These are phyloP conservation scores for Pandemis heparana DNA, from an alignment of 2,888 invertebrate species.

Conservation along the genomic window DNA sequence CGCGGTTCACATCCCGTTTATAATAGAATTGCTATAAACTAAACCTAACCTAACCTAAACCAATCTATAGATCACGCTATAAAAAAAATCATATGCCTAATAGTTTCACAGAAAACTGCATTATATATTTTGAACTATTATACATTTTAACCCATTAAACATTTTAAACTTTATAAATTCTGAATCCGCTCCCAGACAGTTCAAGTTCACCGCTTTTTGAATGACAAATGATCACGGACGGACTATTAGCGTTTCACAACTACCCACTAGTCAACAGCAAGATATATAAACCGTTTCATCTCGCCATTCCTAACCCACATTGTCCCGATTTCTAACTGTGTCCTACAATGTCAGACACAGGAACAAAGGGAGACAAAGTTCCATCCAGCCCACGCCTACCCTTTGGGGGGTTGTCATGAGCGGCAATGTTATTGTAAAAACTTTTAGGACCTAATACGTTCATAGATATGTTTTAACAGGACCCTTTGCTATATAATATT, in stretches of 20 bases:
- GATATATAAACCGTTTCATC: background rate
- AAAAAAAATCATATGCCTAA: no score
- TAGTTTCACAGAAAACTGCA: no score
- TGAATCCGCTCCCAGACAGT: no score
- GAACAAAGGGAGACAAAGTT: constrained; percentile 33
- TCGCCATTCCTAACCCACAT: constrained; percentile 10
- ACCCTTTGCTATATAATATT: background rate
- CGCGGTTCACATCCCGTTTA: no score
- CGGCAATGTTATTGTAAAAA: constrained; percentile 1
- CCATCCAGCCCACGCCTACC: constrained; percentile 1
- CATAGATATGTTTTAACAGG: background rate
- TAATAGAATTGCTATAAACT: no score
- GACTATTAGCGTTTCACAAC: background rate
- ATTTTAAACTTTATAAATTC: no score
- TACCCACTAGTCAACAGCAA: background rate
- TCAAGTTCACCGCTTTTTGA: no score
- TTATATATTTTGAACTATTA: no score
- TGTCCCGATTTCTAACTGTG: constrained; percentile 19
- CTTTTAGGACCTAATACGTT: constrained; percentile 3
- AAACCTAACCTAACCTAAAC: no score
- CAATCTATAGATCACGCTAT: no score
- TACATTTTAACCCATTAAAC: no score
- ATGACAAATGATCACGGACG: background rate
- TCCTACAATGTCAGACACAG: constrained; percentile 20
- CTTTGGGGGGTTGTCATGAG: constrained; percentile 9